Percentiles rank a stretch among this genome's conserved stretches.
These are phyloP conservation scores for Lichenostomus cassidix DNA, from an alignment of 2,113 vertebrate genomes.

Conservation along the genomic window DNA sequence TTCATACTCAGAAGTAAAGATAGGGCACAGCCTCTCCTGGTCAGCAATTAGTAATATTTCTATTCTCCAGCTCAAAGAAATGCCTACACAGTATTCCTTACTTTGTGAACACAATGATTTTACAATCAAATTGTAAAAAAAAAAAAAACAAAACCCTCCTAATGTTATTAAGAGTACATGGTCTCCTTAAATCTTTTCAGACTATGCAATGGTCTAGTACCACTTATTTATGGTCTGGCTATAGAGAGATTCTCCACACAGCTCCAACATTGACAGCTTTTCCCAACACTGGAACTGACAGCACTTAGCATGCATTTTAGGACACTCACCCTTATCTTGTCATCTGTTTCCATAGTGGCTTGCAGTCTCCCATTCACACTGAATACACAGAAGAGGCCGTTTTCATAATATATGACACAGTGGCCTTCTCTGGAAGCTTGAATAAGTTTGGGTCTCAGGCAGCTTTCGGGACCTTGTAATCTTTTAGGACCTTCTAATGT, in stretches of 20 bases:
- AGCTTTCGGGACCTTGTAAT: conserved; percentile 82
- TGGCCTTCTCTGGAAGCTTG: conserved; percentile 93
- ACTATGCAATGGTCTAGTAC: neutral
- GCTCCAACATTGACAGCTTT: neutral
- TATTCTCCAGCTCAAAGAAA: neutral
- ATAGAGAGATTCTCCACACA: neutral
- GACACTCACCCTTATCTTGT: conserved; percentile 86
- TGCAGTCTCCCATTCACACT: conserved; percentile 94
- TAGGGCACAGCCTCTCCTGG: neutral
- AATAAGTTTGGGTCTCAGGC: conserved; percentile 86
- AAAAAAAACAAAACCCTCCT: neutral
- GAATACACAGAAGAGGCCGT: conserved; percentile 90
- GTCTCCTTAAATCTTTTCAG: neutral
- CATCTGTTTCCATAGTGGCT: conserved; percentile 85
- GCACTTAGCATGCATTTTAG: neutral
- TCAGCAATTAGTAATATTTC: neutral
- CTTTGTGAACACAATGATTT: neutral
- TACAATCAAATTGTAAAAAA: neutral
- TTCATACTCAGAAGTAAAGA: neutral
- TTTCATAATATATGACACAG: conserved; percentile 93
- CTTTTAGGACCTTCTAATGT: conserved; percentile 89
- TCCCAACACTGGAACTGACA: neutral
- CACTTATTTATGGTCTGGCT: neutral
- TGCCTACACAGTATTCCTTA: neutral
- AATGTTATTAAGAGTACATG: neutral